These are phyloP conservation scores for Eilema depressum DNA, from an alignment of 2,888 invertebrate genomes.

Conservation along the genomic window DNA sequence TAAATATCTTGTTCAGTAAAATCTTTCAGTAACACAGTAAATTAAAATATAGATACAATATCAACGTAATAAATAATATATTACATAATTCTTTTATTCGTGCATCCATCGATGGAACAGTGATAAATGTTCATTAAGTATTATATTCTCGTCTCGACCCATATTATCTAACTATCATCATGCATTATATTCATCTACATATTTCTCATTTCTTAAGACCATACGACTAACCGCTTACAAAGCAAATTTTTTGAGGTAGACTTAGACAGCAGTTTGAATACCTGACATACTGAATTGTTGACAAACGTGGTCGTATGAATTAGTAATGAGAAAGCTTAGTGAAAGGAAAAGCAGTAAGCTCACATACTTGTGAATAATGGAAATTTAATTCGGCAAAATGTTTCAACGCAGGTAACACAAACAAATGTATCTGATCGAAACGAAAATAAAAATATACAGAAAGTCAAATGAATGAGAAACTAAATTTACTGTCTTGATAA, in stretches of 20 bases:
- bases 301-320: conserved; percentile 7
- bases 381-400: background rate
- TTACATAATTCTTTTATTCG: background rate
- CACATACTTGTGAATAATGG: conserved; percentile 8
- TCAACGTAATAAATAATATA: background rate
- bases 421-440: no score
- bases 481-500: background rate
- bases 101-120: background rate
- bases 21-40: background rate
- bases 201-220: background rate
- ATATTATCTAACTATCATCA: background rate
- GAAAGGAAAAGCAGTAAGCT: conserved; percentile 20
- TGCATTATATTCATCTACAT: background rate
- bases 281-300: conserved; percentile 22
- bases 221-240: background rate
- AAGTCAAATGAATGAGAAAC: background rate
- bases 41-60: background rate
- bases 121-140: background rate
- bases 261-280: conserved; percentile 18
- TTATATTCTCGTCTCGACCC: no score
- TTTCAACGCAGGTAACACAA: background rate
- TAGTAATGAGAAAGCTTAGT: conserved; percentile 24
- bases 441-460: background rate
- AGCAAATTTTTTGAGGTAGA: background rate
- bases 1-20: background rate